phyloP scores from a whole-genome alignment of 2,888 invertebrate species.

The Drosophila meridionalis region DNA sequence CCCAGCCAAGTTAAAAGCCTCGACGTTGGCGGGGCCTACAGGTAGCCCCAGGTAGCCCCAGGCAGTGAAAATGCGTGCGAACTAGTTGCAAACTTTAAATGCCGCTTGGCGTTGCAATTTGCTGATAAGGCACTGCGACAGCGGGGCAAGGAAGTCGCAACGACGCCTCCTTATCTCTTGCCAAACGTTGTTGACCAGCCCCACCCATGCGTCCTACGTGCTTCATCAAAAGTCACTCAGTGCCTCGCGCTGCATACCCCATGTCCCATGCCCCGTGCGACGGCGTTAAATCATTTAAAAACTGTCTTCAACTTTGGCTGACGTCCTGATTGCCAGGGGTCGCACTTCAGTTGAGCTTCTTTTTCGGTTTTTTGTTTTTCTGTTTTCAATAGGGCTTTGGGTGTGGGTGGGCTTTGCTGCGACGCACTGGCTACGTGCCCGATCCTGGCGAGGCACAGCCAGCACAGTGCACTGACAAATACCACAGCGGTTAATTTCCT shows the following conservation, averaged over 20 bases:
- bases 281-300: constrained; percentile 47
- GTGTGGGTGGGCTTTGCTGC: constrained; percentile 1
- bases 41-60: not conserved
- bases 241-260: not conserved
- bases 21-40: constrained; percentile 1
- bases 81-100: constrained; percentile 48
- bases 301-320: constrained; percentile 43
- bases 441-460: constrained; percentile 2
- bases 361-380: not conserved
- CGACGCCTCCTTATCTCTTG: constrained; percentile 12
- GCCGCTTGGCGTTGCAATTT: constrained; percentile 51
- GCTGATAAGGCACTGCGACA: constrained; percentile 38
- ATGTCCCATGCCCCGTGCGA: not conserved
- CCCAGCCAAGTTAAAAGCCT: constrained; percentile 25
- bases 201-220: constrained; percentile 15
- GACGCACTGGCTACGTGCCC: constrained; percentile 18
- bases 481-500: constrained; percentile 40
- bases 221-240: constrained; percentile 52
- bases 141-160: not conserved
- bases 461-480: constrained; percentile 10
- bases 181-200: constrained; percentile 33
- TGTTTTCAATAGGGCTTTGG: constrained; percentile 5
- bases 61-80: constrained; percentile 40
- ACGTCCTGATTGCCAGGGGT: constrained; percentile 21
- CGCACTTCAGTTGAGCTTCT: constrained; percentile 3